phyloP scores from a whole-genome alignment of 2,113 vertebrate species.

The Vimba vimba region DNA sequence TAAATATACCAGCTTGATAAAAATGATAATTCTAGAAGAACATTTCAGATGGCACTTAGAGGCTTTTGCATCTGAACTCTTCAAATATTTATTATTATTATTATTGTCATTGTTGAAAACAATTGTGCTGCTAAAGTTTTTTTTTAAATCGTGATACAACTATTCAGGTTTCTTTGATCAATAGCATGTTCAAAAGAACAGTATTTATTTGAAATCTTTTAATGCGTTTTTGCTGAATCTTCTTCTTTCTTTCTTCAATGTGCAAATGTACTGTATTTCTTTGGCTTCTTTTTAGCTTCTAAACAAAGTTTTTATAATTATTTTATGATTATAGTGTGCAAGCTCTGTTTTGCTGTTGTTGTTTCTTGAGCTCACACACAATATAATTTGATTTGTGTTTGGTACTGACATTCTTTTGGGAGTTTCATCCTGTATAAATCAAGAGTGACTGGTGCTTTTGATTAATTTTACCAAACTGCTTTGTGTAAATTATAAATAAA shows the following conservation, averaged over 20 bases:
- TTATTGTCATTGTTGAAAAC: background rate
- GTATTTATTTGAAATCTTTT: background rate
- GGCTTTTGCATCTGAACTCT: too few species aligned
- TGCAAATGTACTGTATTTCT: background rate
- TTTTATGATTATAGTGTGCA: background rate
- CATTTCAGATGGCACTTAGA: too few species aligned
- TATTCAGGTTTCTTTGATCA: background rate
- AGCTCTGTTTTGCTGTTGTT: background rate
- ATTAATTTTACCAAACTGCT: slow-evolving; percentile 1
- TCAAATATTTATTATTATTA: background rate
- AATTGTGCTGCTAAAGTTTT: background rate
- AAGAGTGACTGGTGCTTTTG: background rate
- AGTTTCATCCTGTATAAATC: background rate
- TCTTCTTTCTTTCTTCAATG: too few species aligned
- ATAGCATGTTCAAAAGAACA: background rate
- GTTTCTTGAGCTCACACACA: background rate
- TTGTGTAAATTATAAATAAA: slow-evolving; percentile 16
- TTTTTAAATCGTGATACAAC: too few species aligned
- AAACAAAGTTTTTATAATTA: background rate
- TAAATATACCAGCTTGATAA: too few species aligned
- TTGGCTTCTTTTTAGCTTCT: background rate
- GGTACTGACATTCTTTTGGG: background rate
- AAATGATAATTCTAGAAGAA: too few species aligned
- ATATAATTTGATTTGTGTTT: background rate
- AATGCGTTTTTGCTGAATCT: background rate